Conservation (phyloP, 2,113 vertebrate genomes). For the Pseudorectes ferrugineus region DNA sequence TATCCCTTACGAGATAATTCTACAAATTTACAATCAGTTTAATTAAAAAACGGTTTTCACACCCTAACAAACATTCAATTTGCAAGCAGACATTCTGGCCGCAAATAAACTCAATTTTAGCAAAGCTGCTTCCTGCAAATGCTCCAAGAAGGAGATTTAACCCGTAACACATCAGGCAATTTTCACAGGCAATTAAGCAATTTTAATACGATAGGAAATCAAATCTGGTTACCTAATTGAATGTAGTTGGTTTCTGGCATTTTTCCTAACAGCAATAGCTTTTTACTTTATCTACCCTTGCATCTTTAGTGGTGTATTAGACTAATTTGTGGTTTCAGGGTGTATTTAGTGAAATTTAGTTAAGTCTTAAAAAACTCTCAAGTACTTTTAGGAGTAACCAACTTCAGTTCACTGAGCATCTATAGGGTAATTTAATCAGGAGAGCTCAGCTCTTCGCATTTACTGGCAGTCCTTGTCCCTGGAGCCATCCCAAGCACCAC, state of each 20-base stretch:
- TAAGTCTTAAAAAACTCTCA: neutral
- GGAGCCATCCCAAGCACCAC: neutral
- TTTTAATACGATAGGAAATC: slow-evolving; percentile 38
- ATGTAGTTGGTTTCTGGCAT: neutral
- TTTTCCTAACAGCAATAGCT: neutral
- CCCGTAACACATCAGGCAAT: neutral
- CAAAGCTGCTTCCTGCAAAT: neutral
- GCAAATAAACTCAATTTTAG: neutral
- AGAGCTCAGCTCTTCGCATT: neutral
- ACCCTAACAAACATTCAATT: neutral
- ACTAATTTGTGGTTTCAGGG: neutral
- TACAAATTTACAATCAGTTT: neutral
- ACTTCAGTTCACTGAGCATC: neutral
- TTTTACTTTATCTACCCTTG: neutral
- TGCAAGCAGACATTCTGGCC: neutral
- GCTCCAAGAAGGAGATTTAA: neutral
- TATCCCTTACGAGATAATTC: neutral
- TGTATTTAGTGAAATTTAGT: slow-evolving; percentile 9
- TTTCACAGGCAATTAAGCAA: slow-evolving; percentile 42
- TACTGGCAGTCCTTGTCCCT: neutral
- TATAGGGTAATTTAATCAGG: neutral
- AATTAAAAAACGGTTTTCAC: neutral
- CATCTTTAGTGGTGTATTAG: neutral
- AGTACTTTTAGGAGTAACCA: neutral
- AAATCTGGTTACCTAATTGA: slow-evolving; percentile 29